Conservation (phyloP, 2,113 vertebrate genomes). For the Charina bottae region DNA sequence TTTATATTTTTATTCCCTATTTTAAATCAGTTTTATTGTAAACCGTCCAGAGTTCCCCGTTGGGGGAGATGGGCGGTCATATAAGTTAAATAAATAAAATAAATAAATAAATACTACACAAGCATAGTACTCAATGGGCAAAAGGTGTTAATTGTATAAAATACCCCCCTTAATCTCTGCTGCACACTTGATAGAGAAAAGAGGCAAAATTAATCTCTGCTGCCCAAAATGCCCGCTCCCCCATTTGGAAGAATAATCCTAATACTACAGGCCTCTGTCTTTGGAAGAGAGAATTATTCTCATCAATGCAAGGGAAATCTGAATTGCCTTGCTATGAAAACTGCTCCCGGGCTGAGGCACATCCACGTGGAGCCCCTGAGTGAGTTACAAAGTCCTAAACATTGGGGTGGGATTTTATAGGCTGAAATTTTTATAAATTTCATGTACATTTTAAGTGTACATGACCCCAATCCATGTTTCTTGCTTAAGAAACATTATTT, state of each 20-base stretch:
- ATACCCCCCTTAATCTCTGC: not conserved
- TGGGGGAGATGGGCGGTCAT: too few relatives aligned
- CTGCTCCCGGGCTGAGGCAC: not conserved
- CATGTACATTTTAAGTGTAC: not conserved
- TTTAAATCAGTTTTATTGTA: too few relatives aligned
- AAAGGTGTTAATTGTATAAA: not conserved
- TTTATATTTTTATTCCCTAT: too few relatives aligned
- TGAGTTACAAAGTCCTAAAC: not conserved
- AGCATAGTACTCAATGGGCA: not conserved
- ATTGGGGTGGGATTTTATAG: not conserved
- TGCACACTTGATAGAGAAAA: not conserved
- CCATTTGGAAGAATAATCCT: not conserved
- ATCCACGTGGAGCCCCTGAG: not conserved
- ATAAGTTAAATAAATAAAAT: too few relatives aligned
- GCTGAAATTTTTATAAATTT: too few relatives aligned
- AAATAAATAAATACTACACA: too few relatives aligned
- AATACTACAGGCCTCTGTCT: not conserved
- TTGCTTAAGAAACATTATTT: too few relatives aligned
- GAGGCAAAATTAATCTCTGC: not conserved
- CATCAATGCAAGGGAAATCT: not conserved
- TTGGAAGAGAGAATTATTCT: not conserved
- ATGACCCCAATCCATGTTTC: not conserved
- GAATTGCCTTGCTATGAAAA: not conserved
- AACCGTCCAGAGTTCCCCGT: too few relatives aligned
- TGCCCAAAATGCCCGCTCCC: not conserved